Evolutionary conservation across 2,888 invertebrate genomes (phyloP).

Genomic region (Cantharis lateralis): DNA sequence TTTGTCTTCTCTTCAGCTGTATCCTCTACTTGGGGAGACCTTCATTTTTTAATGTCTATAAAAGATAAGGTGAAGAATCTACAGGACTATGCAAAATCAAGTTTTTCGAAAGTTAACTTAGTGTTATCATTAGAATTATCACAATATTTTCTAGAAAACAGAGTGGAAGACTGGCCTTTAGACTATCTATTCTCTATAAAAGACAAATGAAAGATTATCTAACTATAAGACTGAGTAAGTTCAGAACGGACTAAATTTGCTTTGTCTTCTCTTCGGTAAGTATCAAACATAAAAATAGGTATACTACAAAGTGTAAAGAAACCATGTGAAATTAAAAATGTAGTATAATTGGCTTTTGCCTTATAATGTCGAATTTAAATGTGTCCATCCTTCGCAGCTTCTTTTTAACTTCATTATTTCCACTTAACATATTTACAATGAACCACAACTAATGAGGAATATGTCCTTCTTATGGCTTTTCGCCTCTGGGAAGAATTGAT

Average conservation of each 20-base stretch:
- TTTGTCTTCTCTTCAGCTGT: too few relatives aligned
- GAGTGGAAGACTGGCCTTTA: too few relatives aligned
- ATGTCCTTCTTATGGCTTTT: background rate
- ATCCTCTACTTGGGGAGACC: background rate
- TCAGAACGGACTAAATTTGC: too few relatives aligned
- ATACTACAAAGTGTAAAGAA: background rate
- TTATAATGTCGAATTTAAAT: background rate
- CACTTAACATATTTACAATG: background rate
- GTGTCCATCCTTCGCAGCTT: background rate
- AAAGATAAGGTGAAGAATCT: too few relatives aligned
- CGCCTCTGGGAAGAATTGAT: background rate
- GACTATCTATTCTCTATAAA: too few relatives aligned
- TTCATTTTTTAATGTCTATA: too few relatives aligned
- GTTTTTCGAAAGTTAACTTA: too few relatives aligned
- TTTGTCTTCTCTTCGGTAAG: background rate
- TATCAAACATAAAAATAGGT: background rate
- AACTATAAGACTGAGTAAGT: too few relatives aligned
- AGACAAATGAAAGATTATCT: too few relatives aligned
- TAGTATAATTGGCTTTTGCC: background rate
- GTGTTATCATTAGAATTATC: too few relatives aligned
- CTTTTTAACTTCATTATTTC: background rate
- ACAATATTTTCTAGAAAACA: too few relatives aligned
- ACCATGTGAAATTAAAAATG: background rate
- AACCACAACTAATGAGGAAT: background rate
- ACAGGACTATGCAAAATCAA: too few relatives aligned